These are phyloP conservation scores for Spodoptera frugiperda DNA, from an alignment of 1,140 invertebrate species.

Conservation along the genomic window DNA sequence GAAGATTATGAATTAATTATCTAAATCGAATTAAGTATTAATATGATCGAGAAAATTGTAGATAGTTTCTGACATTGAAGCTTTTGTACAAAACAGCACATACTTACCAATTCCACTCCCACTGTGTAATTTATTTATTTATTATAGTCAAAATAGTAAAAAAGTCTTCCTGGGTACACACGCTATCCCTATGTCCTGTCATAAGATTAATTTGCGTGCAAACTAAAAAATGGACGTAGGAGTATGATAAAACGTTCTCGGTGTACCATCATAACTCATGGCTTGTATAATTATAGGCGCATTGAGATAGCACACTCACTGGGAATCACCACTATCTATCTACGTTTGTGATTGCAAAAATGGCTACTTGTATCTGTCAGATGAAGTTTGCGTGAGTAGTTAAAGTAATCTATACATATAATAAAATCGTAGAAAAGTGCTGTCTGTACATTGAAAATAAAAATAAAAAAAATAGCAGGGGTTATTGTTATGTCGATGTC, in stretches of 20 bases:
- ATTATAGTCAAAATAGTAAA: too few relatives aligned
- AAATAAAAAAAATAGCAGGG: too few relatives aligned
- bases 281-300: slow-evolving; percentile 47
- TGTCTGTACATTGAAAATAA: too few relatives aligned
- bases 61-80: too few relatives aligned
- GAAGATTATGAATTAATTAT: too few relatives aligned
- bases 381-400: background rate
- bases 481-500: too few relatives aligned
- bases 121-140: background rate
- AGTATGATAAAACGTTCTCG: slow-evolving; percentile 49
- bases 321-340: slow-evolving; percentile 22
- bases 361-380: slow-evolving; percentile 34
- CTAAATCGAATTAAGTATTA: background rate
- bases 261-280: slow-evolving; percentile 48
- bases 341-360: slow-evolving; percentile 30
- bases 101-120: background rate
- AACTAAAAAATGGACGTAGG: slow-evolving; percentile 59
- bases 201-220: slow-evolving; percentile 54
- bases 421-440: too few relatives aligned
- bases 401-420: too few relatives aligned
- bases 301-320: slow-evolving; percentile 17
- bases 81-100: background rate
- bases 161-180: background rate
- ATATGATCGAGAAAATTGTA: too few relatives aligned
- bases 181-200: slow-evolving; percentile 3